A percentile compares a stretch with the other conserved stretches of the same genome.
phyloP scores from a whole-genome alignment of 1,140 invertebrate genomes.

The Agrypnia vestita region DNA sequence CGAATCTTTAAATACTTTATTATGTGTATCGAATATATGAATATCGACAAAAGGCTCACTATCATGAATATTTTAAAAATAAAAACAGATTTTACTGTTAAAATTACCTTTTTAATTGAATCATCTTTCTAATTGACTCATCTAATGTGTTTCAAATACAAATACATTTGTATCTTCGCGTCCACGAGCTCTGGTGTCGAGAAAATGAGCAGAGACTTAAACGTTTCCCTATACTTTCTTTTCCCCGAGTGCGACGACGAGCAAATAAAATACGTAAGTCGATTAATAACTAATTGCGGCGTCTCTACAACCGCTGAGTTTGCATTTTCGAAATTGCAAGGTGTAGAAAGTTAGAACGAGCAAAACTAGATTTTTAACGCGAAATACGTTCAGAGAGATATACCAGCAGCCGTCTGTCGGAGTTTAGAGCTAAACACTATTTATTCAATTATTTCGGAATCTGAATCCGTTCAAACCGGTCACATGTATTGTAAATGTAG shows the following conservation, averaged over 20 bases:
- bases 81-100: too few relatives aligned
- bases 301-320: neutral
- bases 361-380: constrained; percentile 7
- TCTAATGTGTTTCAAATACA: too few relatives aligned
- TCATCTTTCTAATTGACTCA: too few relatives aligned
- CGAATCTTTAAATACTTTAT: too few relatives aligned
- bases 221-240: constrained; percentile 24
- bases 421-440: neutral
- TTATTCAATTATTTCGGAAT: neutral
- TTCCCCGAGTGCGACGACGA: neutral
- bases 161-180: too few relatives aligned
- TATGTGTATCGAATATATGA: too few relatives aligned
- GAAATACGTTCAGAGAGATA: neutral
- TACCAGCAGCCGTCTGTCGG: neutral
- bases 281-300: constrained; percentile 13
- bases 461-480: neutral
- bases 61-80: too few relatives aligned
- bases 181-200: neutral
- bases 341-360: neutral
- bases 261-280: neutral
- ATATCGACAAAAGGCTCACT: too few relatives aligned
- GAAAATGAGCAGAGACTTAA: neutral
- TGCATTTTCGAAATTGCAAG: neutral
- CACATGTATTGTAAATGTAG: neutral
- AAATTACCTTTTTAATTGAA: too few relatives aligned